Base-by-base conservation (phyloP, 2,113 vertebrate genomes). In the Urocynchramus pylzowi region DNA sequence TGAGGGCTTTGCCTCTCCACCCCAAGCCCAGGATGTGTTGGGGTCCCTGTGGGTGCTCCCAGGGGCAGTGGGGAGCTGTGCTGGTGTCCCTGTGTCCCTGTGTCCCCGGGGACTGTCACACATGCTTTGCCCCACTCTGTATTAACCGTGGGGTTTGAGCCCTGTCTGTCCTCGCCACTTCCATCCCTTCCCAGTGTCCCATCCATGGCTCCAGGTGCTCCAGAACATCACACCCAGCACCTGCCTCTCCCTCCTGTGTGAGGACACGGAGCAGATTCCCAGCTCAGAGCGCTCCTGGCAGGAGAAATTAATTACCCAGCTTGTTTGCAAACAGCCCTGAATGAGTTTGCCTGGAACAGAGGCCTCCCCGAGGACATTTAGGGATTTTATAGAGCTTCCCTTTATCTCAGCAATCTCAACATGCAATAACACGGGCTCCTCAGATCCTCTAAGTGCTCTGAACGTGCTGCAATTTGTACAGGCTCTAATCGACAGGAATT, bases 381-480 rank as follows among this genome's bases (percentile, higher is more conserved):
- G 93, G 6, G 19, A 17, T 89, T 93, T 90, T 63, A 83, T 83
- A 85, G 15, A 61, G 92, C 90, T 82, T 79, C 41, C 57, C 85
- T 79, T 92, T 93, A 95, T 95, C 95, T 94, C 31, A 21, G 69
- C 16, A 24, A 96, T 95, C 89, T 92, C 63, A 49, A 24, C 90
- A 16, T 7, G 92, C 78, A 76, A 13, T 73, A 77, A 92, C 94
- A 90, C 0, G 12, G 68, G 8, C 63, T 85, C 67, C 89, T 97
- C 85, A 90, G 85, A 96, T 96, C 94, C 86, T 64, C 79, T 79
- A 80, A 94, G 83, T 61, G 37, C 92, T 85, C 85, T 74, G 86
- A 93, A 37, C 1, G 22, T 57, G 88, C 92, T 85, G 69, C 89
- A 65, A 90, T 87, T 91, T 93, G 94, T 91, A 65, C 84, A 41